Percentiles rank a stretch among this genome's conserved stretches.
These are phyloP conservation scores for Hypanus sabinus DNA, from an alignment of 2,113 vertebrate genomes.

Conservation along the genomic window DNA sequence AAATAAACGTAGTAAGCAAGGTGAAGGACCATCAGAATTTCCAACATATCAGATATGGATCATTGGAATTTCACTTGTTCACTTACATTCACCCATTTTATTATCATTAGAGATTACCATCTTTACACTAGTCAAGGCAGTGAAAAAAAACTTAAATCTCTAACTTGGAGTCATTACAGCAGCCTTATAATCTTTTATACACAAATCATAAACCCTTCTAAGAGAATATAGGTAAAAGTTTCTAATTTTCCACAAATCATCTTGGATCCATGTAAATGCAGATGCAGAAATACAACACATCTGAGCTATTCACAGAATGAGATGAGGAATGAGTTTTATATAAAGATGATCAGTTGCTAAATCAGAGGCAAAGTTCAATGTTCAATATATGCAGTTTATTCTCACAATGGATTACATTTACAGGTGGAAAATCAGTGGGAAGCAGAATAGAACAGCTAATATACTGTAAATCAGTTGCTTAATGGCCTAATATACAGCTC, in stretches of 20 bases:
- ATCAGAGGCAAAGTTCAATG: constrained; percentile 27
- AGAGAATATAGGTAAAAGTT: no score
- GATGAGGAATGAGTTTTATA: not conserved
- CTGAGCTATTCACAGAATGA: not conserved
- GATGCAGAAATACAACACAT: not conserved
- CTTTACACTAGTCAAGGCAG: not conserved
- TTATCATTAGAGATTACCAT: not conserved
- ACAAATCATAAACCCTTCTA: not conserved
- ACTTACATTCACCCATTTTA: no score
- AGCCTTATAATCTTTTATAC: not conserved
- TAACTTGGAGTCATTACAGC: not conserved
- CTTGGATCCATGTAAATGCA: no score
- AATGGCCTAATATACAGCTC: not conserved
- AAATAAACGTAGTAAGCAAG: no score
- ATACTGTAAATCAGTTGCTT: constrained; percentile 42
- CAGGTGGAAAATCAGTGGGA: constrained; percentile 67
- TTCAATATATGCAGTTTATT: constrained; percentile 74
- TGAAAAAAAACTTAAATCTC: not conserved
- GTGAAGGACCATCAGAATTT: no score
- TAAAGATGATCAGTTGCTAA: not conserved
- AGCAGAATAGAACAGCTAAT: constrained; percentile 54
- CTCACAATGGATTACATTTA: constrained; percentile 84
- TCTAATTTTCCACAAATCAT: not conserved
- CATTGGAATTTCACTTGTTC: no score
- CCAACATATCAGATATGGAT: no score